Conservation (phyloP, 2,888 invertebrate species). For the Doris montereyensis region DNA sequence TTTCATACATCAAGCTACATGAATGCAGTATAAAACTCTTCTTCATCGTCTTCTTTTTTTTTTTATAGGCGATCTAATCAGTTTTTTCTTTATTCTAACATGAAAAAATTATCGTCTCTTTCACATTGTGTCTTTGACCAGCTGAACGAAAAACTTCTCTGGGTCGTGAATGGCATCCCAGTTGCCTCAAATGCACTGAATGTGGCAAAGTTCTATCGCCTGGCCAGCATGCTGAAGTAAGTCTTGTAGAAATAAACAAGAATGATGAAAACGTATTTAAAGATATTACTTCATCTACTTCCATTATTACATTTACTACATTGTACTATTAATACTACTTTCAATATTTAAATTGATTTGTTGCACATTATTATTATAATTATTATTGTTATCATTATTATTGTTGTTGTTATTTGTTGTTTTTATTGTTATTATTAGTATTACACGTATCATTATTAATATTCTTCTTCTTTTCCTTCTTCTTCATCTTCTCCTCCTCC, state of each 20-base stretch:
- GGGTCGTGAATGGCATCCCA: slow-evolving; percentile 89
- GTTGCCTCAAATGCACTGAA: slow-evolving; percentile 86
- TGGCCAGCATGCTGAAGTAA: slow-evolving; percentile 86
- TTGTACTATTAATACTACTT: too few relatives aligned
- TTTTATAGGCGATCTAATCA: not conserved
- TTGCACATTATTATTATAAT: not conserved
- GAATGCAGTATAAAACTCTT: too few relatives aligned
- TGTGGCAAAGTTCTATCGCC: slow-evolving; percentile 87
- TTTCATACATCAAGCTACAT: too few relatives aligned
- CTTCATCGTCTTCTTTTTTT: too few relatives aligned
- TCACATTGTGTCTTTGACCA: slow-evolving; percentile 70
- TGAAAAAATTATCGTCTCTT: not conserved
- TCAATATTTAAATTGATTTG: too few relatives aligned
- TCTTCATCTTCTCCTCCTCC: not conserved
- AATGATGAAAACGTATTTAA: too few relatives aligned
- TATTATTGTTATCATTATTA: not conserved
- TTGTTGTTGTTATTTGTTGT: not conserved
- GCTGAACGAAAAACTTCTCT: slow-evolving; percentile 89
- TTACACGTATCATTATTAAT: not conserved
- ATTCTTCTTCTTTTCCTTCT: not conserved
- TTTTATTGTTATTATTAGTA: not conserved
- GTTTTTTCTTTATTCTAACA: not conserved
- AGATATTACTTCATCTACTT: not conserved
- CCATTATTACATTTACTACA: too few relatives aligned
- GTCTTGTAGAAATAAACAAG: not conserved